A percentile compares a stretch with the other conserved stretches of the same genome.
Conservation (phyloP, 2,797 vertebrate genomes). For the Gastrophryne carolinensis region DNA sequence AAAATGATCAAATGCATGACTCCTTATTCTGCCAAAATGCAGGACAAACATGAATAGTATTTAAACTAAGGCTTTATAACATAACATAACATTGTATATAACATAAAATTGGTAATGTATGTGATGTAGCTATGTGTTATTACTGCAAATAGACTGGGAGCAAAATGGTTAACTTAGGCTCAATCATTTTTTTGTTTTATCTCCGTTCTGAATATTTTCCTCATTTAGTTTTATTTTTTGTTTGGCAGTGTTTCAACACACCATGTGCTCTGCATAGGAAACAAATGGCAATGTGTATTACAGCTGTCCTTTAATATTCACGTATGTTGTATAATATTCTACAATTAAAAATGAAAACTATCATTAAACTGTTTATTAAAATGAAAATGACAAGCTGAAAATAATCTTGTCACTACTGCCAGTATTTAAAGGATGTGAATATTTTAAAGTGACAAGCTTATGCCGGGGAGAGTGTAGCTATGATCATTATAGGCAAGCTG, state of each 20-base stretch:
- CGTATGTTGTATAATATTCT: constrained; percentile 47
- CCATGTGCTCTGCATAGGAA: constrained; percentile 42
- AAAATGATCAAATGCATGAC: too few relatives aligned
- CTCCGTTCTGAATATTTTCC: constrained; percentile 10
- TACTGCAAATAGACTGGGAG: not conserved
- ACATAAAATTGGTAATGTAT: too few relatives aligned
- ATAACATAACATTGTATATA: too few relatives aligned
- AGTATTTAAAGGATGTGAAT: constrained; percentile 9
- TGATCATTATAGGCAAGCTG: not conserved
- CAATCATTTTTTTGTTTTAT: not conserved
- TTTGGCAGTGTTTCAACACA: constrained; percentile 47
- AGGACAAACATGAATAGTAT: too few relatives aligned
- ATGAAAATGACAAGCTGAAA: constrained; percentile 44
- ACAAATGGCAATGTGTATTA: constrained; percentile 46
- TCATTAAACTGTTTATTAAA: constrained; percentile 51
- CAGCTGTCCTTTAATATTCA: constrained; percentile 48
- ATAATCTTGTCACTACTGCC: constrained; percentile 36
- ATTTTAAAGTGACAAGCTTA: constrained; percentile 25
- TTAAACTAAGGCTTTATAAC: too few relatives aligned
- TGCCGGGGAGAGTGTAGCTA: not conserved
- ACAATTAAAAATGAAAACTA: constrained; percentile 51
- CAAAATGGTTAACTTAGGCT: constrained; percentile 12
- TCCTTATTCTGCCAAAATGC: too few relatives aligned
- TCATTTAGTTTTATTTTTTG: constrained; percentile 40
- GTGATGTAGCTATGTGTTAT: not conserved